A percentile compares a stretch with the other conserved stretches of the same genome.
Conservation (phyloP, 2,113 vertebrate genomes). For the Daubentonia madagascariensis region DNA sequence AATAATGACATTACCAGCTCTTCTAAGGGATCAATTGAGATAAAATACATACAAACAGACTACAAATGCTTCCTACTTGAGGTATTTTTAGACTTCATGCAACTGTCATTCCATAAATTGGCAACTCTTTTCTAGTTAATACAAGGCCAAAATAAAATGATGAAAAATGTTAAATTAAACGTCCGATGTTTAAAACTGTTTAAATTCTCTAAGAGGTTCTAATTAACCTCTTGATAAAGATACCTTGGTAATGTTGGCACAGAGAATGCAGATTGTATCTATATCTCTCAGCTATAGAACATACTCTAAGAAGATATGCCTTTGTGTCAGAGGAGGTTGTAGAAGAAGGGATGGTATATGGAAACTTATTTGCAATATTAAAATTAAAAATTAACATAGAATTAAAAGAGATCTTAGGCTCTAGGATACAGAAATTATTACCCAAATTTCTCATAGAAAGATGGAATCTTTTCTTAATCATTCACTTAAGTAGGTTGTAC, state of each 20-base stretch:
- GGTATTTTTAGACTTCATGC: background rate
- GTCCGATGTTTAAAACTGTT: slow-evolving; percentile 3
- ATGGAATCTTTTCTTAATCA: background rate
- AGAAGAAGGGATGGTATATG: background rate
- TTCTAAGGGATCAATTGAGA: background rate
- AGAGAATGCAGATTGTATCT: background rate
- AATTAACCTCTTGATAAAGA: slow-evolving; percentile 17
- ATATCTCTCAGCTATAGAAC: background rate
- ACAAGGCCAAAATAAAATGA: slow-evolving; percentile 12
- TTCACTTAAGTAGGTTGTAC: background rate
- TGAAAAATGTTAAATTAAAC: background rate
- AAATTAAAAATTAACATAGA: slow-evolving; percentile 32
- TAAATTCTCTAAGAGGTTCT: background rate
- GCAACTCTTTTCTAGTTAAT: background rate
- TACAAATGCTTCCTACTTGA: background rate
- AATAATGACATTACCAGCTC: background rate
- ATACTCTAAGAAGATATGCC: background rate
- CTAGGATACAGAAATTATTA: background rate
- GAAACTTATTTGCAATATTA: slow-evolving; percentile 1
- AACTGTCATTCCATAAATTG: background rate
- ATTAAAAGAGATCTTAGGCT: background rate
- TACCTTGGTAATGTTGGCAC: background rate
- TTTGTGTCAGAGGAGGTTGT: background rate
- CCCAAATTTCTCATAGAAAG: slow-evolving; percentile 7
- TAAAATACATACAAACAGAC: background rate